Conservation (phyloP, 2,888 invertebrate genomes). For the Mystacides longicornis region DNA sequence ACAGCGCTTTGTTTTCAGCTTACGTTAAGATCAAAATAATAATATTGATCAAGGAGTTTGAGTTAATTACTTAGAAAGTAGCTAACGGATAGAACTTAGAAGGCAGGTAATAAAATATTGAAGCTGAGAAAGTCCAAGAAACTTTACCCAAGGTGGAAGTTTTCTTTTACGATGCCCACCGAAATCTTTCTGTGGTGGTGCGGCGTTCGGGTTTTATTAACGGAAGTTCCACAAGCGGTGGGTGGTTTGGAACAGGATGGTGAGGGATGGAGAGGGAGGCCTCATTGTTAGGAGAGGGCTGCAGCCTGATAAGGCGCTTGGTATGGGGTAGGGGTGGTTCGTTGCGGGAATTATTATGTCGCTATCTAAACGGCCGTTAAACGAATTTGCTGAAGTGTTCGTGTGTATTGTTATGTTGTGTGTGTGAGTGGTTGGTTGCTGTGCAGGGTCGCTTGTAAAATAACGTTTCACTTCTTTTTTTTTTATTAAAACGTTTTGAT, state of each 20-base stretch:
- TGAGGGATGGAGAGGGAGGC: neutral
- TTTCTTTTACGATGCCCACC: constrained; percentile 1
- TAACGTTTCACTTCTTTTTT: too few relatives aligned
- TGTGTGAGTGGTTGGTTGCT: neutral
- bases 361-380: constrained; percentile 19
- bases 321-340: constrained; percentile 1
- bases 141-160: neutral
- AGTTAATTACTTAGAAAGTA: too few relatives aligned
- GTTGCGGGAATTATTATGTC: constrained; percentile 17
- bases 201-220: constrained; percentile 19
- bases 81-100: too few relatives aligned
- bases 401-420: constrained; percentile 3
- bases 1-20: too few relatives aligned
- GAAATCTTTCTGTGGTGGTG: constrained; percentile 14
- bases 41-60: too few relatives aligned
- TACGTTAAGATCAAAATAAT: too few relatives aligned
- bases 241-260: constrained; percentile 3
- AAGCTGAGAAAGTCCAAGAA: too few relatives aligned
- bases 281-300: constrained; percentile 2
- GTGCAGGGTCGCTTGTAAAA: too few relatives aligned
- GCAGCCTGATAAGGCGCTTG: neutral
- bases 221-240: constrained; percentile 12
- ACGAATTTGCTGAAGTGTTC: constrained; percentile 11
- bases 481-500: too few relatives aligned
- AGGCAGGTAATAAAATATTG: too few relatives aligned